phyloP scores from a whole-genome alignment of 2,888 invertebrate genomes.

The Abscondita cerata region DNA sequence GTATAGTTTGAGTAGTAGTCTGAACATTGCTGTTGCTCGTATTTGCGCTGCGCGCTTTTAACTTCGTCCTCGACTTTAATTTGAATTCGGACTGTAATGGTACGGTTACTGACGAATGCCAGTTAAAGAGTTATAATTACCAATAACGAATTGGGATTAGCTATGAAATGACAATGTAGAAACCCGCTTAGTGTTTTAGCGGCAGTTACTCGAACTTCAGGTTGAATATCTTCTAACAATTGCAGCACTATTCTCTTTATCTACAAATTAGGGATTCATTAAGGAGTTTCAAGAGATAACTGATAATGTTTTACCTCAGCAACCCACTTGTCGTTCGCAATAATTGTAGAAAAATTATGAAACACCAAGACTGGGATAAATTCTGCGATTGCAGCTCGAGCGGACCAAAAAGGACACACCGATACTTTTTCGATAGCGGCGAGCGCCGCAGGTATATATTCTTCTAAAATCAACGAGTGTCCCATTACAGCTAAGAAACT shows the following conservation, averaged over 20 bases:
- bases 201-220: conserved; percentile 85
- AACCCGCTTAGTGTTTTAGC: conserved; percentile 84
- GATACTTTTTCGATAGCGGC: conserved; percentile 59
- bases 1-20: conserved; percentile 50
- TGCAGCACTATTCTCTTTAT: conserved; percentile 67
- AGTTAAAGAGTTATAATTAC: conserved; percentile 51
- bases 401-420: conserved; percentile 70
- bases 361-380: conserved; percentile 76
- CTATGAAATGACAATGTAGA: conserved; percentile 83
- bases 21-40: conserved; percentile 33
- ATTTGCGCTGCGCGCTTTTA: conserved; percentile 47
- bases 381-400: conserved; percentile 69
- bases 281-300: background rate
- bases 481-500: conserved; percentile 73
- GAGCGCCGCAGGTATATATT: conserved; percentile 67
- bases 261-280: conserved; percentile 50
- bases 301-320: conserved; percentile 54
- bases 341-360: conserved; percentile 72
- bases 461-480: conserved; percentile 66
- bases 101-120: conserved; percentile 10
- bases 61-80: conserved; percentile 60
- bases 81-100: conserved; percentile 64
- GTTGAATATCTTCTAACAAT: conserved; percentile 72
- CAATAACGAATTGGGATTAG: conserved; percentile 64
- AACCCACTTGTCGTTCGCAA: conserved; percentile 63